Evolutionary conservation across 2,113 vertebrate species (phyloP), one percentile per base, ranked within the genome.

Genomic region (Perca flavescens): DNA sequence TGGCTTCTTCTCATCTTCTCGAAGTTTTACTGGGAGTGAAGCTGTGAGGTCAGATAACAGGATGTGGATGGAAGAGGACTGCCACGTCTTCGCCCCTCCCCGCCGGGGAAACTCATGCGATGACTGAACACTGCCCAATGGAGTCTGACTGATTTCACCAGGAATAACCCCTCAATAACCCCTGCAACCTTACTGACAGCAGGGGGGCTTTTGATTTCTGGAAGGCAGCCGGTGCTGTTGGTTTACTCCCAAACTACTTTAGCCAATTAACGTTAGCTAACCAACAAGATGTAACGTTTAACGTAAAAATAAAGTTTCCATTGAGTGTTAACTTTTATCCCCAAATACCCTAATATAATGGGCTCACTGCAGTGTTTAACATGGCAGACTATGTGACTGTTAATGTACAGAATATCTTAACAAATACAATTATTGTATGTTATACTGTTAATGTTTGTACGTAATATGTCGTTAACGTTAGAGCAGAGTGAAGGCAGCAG

Each of bases 51-150:
- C 82, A 12, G 79, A 68, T 52, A 66, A 21, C 80, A 74, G 81
- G 72, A 78, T 77, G 66, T 86, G 86, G 79, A 80, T 74, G 84
- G 63, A 84, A 70, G 31, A 84, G 73, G 73, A 94, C 82, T 95
- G 95, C 95, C 95, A 95, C 95, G 94, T 96, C 94, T 84, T 93
- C 91, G 91, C 89, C 80, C 92, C 90, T 87, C 93, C 94, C 92
- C 85, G 66, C 81, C 64, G 43, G 65, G 60, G n/a, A 84, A 76
- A 58, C 77, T 82, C 70, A 36, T 77, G 66, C 31, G 78, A 49
- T 46, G 47, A 31, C 34, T 69, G 71, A 54, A 12, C 21, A 22
- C 62, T 1, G 40, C 46, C 14, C 86, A 58, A 79, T 76, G 83
- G 77, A 81, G 80, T 76, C 79, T 3, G 15, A 47, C 8, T 12